Percentiles rank a stretch among this genome's conserved stretches.
Evolutionary conservation across 2,113 vertebrate genomes (phyloP).

Genomic region (Odontesthes bonariensis): DNA sequence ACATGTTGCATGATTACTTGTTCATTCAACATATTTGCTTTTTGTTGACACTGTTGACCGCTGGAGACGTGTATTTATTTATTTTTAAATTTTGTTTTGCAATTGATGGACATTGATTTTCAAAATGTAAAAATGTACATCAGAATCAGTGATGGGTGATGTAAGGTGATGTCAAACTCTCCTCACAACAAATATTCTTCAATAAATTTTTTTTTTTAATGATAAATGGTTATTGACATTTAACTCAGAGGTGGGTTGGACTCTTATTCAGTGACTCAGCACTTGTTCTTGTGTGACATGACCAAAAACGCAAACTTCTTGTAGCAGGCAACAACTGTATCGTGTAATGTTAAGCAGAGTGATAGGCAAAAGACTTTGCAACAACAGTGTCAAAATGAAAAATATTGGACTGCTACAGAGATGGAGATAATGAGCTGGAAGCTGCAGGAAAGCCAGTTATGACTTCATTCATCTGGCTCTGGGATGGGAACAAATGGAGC

Average conservation of each 20-base stretch:
- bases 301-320: neutral
- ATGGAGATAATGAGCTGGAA: conserved; percentile 69
- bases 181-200: too few species aligned
- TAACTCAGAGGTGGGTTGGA: neutral
- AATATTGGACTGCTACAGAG: conserved; percentile 37
- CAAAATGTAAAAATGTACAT: too few species aligned
- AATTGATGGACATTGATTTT: too few species aligned
- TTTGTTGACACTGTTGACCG: too few species aligned
- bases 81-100: too few species aligned
- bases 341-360: neutral
- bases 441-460: conserved; percentile 73
- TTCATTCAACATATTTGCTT: too few species aligned
- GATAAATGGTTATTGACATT: neutral
- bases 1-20: too few species aligned
- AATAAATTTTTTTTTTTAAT: too few species aligned
- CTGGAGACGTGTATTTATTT: too few species aligned
- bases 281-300: neutral
- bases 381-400: conserved; percentile 28
- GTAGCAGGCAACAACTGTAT: neutral
- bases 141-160: too few species aligned
- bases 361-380: neutral
- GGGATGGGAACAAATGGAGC: conserved; percentile 81
- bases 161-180: too few species aligned
- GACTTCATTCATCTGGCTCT: conserved; percentile 79
- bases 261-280: neutral